Evolutionary conservation across 2,888 invertebrate genomes (phyloP).

Genomic region (Lithophane socia): DNA sequence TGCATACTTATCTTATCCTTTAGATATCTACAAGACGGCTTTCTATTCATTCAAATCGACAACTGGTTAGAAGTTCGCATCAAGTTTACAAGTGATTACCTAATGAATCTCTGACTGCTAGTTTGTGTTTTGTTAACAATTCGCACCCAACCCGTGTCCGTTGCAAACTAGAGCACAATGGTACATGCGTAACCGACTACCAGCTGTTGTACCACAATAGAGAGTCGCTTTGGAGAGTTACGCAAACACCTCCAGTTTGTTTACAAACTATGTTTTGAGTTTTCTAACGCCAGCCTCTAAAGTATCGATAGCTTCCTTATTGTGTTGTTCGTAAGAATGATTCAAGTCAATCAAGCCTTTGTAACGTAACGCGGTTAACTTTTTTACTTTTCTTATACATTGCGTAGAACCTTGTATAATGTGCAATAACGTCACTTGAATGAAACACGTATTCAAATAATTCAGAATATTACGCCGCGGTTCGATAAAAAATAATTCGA

Average conservation of each 20-base stretch:
- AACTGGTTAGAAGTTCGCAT: conserved; percentile 12
- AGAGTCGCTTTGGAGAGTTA: conserved; percentile 82
- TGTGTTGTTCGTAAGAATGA: conserved; percentile 48
- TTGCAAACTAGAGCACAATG: conserved; percentile 83
- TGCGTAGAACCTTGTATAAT: conserved; percentile 21
- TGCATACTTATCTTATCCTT: too few species aligned
- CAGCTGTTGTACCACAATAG: conserved; percentile 87
- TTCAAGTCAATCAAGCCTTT: conserved; percentile 49
- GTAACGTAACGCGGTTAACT: conserved; percentile 35
- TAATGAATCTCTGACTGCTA: conserved; percentile 28
- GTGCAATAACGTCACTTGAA: conserved; percentile 2
- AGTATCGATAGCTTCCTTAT: conserved; percentile 60
- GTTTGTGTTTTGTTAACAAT: conserved; percentile 64
- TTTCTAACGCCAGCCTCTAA: conserved; percentile 41
- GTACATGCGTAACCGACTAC: conserved; percentile 80
- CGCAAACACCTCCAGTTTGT: conserved; percentile 79
- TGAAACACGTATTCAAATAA: conserved; percentile 2
- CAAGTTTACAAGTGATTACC: conserved; percentile 31
- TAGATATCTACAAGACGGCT: background rate
- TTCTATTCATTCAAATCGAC: conserved; percentile 7
- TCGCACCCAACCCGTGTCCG: conserved; percentile 72
- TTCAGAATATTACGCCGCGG: conserved; percentile 19
- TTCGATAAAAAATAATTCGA: conserved; percentile 38
- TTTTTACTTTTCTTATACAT: conserved; percentile 30
- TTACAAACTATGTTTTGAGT: conserved; percentile 79